Conservation (phyloP, 2,113 vertebrate species). For the Chlorocebus sabaeus region DNA sequence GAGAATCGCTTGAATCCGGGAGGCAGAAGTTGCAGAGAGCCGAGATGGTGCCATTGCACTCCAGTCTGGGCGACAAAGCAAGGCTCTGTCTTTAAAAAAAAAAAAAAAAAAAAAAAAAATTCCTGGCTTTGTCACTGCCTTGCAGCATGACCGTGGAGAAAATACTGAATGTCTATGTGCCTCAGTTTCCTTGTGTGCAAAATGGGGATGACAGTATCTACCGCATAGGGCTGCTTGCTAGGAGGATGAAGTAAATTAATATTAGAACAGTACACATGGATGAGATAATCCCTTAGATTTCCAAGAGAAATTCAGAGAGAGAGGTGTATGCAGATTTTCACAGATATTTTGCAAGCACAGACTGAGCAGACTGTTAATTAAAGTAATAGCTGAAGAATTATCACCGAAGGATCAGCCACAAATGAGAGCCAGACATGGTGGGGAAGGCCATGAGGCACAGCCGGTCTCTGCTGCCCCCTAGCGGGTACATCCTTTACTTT, state of each 20-base stretch:
- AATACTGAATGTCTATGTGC: not conserved
- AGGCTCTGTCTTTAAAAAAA: too few relatives aligned
- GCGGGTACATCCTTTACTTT: not conserved
- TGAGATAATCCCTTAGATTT: not conserved
- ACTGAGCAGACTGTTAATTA: not conserved
- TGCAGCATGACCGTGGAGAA: not conserved
- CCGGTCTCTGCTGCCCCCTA: slow-evolving; percentile 51
- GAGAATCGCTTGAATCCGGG: too few relatives aligned
- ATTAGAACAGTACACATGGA: rapidly evolving
- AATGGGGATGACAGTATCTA: not conserved
- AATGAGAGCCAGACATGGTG: rapidly evolving
- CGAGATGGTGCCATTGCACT: too few relatives aligned
- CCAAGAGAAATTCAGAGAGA: not conserved
- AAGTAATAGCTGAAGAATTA: not conserved
- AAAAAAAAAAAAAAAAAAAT: too few relatives aligned
- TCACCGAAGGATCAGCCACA: not conserved
- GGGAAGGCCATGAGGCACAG: rapidly evolving
- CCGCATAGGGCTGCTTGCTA: not conserved
- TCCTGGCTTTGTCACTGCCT: not conserved
- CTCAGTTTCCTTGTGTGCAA: not conserved
- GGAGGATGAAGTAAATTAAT: not conserved
- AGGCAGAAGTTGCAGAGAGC: too few relatives aligned
- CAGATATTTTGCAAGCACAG: not conserved
- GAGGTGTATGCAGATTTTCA: not conserved
- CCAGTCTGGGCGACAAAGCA: too few relatives aligned